Evolutionary conservation across 1,140 invertebrate species (phyloP).

Genomic region (Hylyphantes graminicola): DNA sequence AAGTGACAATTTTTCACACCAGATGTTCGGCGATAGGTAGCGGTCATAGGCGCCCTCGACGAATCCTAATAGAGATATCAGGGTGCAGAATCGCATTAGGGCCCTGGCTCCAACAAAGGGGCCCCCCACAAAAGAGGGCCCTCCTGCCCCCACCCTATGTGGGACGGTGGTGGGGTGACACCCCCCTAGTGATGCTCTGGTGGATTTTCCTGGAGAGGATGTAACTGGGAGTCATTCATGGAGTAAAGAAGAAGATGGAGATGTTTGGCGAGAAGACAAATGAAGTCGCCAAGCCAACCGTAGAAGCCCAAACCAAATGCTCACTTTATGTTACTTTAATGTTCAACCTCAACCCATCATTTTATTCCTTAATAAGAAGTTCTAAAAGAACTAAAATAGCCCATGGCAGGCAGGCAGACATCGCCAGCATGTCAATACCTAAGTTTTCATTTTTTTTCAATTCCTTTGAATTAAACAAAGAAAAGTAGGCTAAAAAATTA

Average conservation of each 20-base stretch:
- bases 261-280: too few species aligned
- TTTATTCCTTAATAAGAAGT: too few species aligned
- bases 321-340: too few species aligned
- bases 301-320: too few species aligned
- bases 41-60: constrained; percentile 49
- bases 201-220: constrained; percentile 22
- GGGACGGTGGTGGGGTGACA: neutral
- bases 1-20: constrained; percentile 60
- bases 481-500: too few species aligned
- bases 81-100: constrained; percentile 36
- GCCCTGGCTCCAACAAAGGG: constrained; percentile 21
- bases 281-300: too few species aligned
- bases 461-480: too few species aligned
- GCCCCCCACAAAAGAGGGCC: constrained; percentile 1
- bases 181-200: constrained; percentile 2
- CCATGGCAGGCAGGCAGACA: too few species aligned
- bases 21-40: constrained; percentile 54
- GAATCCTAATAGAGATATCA: constrained; percentile 58
- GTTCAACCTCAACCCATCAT: too few species aligned
- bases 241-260: neutral
- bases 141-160: constrained; percentile 2
- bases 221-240: constrained; percentile 38
- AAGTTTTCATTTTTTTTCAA: too few species aligned
- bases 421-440: too few species aligned
- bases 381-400: too few species aligned